Base-by-base conservation (phyloP, 2,888 invertebrate species). In the Caenorhabditis plicata region DNA sequence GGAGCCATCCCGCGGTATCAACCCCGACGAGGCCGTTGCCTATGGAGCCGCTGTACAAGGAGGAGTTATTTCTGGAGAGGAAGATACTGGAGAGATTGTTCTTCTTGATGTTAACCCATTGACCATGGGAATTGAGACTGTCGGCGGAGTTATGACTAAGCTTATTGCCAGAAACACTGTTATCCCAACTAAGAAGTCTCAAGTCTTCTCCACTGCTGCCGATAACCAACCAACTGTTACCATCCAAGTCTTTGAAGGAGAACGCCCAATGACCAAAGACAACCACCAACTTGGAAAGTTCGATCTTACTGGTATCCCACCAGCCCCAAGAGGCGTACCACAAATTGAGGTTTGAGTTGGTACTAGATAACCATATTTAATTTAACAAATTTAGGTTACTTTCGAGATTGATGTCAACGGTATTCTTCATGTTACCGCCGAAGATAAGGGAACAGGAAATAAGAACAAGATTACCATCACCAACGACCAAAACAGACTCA, bases 71-170 rank as follows among this genome's bases (percentile, higher is more conserved):
- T 91, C 92, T 60, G 93, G 96, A 47, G 95, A 95, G 85, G 92
- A 95, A 51, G 73, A 75, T 69, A 80, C 79, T 2, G 92, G 92
- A 75, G 94, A 94, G 49, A 89, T 96, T 72, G 92, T 96, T 0
- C 86, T 98, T 58, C 87, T 98, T 66, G 96, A 99, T 83, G 98
- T 98, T 50, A 96, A 95, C 83, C 98, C 98, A 72, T 86, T 99
- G 68, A 96, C 98, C 68, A 88, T 98, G 88, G 98, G 98, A 84
- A 98, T 99, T 81, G 98, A 99, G 85, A 99, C 98, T 35, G 95
- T 96, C 42, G 96, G 98, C 66, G 98, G 98, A 72, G 96, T 98
- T 26, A 98, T 99, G 96, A 96, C 96, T 74, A 96, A 95, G 82
- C 87, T 98, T 49, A 98, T 98, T 82, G 90, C 92, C 48, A 84